phyloP scores from a whole-genome alignment of 2,888 invertebrate species.

The Ochropleura leucogaster region DNA sequence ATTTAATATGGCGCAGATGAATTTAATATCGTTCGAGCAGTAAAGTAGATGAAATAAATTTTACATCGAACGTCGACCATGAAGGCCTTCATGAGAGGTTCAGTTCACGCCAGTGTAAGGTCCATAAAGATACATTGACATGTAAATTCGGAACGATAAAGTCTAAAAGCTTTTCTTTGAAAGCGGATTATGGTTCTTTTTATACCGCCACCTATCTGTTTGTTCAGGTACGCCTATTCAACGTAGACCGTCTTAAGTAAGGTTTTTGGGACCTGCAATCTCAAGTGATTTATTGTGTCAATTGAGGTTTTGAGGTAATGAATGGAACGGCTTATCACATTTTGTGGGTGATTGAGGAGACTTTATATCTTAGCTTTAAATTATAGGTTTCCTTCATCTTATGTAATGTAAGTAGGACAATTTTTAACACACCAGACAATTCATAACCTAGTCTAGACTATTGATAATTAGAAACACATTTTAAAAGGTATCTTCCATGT shows the following conservation, averaged over 20 bases:
- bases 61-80: constrained; percentile 37
- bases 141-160: constrained; percentile 69
- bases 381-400: not conserved
- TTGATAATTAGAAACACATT: not conserved
- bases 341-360: constrained; percentile 37
- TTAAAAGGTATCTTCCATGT: not conserved
- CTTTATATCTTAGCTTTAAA: constrained; percentile 13
- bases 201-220: constrained; percentile 62
- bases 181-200: constrained; percentile 67
- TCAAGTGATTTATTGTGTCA: constrained; percentile 49
- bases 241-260: constrained; percentile 39
- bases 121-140: constrained; percentile 67
- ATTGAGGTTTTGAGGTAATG: constrained; percentile 52
- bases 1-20: constrained; percentile 23
- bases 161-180: constrained; percentile 69
- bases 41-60: constrained; percentile 49
- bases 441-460: not conserved
- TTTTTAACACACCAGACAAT: not conserved
- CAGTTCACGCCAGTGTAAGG: constrained; percentile 44
- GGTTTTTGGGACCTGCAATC: constrained; percentile 45
- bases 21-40: constrained; percentile 25
- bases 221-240: constrained; percentile 62
- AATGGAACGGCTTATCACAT: constrained; percentile 48
- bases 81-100: constrained; percentile 37
- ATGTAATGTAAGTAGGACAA: not conserved